Percentiles rank a stretch among this genome's conserved stretches.
These are phyloP conservation scores for Crotalus viridis DNA, from an alignment of 2,113 vertebrate species.

Conservation along the genomic window DNA sequence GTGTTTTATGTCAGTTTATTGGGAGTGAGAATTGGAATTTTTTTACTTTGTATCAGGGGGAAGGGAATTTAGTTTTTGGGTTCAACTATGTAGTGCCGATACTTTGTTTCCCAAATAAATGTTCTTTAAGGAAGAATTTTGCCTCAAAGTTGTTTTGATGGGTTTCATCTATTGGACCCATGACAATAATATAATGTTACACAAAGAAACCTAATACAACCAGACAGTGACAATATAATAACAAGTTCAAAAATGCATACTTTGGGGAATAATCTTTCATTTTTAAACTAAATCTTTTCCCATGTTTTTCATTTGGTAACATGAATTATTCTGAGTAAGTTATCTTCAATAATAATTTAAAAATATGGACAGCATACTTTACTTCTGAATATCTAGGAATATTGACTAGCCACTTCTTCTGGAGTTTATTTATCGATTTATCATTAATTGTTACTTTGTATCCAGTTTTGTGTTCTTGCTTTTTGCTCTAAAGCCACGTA, in stretches of 20 bases:
- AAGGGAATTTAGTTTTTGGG: too few species aligned
- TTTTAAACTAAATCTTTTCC: not conserved
- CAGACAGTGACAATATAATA: not conserved
- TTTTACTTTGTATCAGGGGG: too few species aligned
- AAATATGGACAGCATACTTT: not conserved
- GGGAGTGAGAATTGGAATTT: too few species aligned
- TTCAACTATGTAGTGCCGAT: too few species aligned
- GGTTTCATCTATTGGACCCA: too few species aligned
- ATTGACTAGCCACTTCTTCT: not conserved
- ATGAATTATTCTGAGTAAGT: not conserved
- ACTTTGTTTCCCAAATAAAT: too few species aligned
- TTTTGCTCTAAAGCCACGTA: not conserved
- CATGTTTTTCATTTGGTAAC: not conserved
- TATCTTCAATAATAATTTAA: not conserved
- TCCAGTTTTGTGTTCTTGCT: not conserved
- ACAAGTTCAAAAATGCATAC: not conserved
- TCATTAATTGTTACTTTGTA: not conserved
- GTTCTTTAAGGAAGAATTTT: too few species aligned
- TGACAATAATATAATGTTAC: not conserved
- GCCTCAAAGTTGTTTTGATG: too few species aligned
- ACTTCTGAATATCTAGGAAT: not conserved
- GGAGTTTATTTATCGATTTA: not conserved
- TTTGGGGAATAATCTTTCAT: not conserved
- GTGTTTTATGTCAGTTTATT: too few species aligned
- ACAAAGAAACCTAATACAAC: not conserved